Evolutionary conservation across 2,113 vertebrate species (phyloP).

Genomic region (Accipiter cooperii): DNA sequence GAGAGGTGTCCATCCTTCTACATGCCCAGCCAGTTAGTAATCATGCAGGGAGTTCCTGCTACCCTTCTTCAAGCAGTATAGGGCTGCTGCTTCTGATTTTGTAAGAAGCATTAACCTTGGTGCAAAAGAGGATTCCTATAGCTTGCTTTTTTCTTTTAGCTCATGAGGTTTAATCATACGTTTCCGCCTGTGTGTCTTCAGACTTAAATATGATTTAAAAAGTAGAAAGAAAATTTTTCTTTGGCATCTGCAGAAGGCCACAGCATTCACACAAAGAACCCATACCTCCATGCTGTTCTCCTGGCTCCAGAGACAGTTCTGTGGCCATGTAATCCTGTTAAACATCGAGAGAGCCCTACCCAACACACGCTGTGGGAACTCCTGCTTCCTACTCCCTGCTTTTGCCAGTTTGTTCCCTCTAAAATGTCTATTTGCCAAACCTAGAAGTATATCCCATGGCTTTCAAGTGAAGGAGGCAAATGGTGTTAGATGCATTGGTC

Average conservation of each 20-base stretch:
- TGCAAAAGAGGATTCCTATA: neutral
- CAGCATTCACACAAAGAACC: neutral
- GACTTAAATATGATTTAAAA: neutral
- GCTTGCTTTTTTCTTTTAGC: neutral
- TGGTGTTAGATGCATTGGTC: neutral
- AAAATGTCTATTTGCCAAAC: neutral
- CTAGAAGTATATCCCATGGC: neutral
- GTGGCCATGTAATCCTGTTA: neutral
- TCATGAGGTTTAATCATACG: neutral
- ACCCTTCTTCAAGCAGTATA: neutral
- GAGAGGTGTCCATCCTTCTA: neutral
- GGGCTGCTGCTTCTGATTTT: neutral
- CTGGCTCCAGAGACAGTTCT: neutral
- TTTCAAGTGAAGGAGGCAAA: neutral
- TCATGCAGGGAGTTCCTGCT: neutral
- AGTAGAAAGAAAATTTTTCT: neutral
- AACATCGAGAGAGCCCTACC: neutral
- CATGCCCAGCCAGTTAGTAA: neutral
- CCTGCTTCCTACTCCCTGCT: neutral
- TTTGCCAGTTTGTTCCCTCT: neutral
- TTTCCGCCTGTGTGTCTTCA: neutral
- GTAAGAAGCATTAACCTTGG: neutral
- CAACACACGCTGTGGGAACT: accelerated
- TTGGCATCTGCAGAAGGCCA: neutral
- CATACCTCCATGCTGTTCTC: neutral